A percentile compares a stretch with the other conserved stretches of the same genome.
These are phyloP conservation scores for Ophioninae sp. DNA, from an alignment of 2,888 invertebrate genomes.

Conservation along the genomic window DNA sequence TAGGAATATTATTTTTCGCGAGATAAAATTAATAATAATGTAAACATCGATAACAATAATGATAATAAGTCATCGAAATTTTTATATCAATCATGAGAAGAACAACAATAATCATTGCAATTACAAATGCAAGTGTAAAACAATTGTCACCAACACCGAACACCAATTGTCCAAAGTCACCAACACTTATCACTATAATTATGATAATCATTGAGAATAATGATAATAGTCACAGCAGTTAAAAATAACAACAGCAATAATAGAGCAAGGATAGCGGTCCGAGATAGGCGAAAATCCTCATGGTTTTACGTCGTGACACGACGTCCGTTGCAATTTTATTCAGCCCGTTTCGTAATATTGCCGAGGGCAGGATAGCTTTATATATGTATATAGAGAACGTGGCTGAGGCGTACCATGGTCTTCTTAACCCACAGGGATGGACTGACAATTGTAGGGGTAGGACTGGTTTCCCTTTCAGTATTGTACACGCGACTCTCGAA, in stretches of 20 bases:
- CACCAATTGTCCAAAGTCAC: too few relatives aligned
- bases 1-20: too few relatives aligned
- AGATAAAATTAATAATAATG: not conserved
- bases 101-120: not conserved
- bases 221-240: constrained; percentile 6
- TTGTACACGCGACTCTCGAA: not conserved
- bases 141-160: too few relatives aligned
- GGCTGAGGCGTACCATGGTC: not conserved
- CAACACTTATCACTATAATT: constrained; percentile 1
- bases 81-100: not conserved
- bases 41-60: not conserved
- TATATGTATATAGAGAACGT: constrained; percentile 6
- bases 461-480: constrained; percentile 3
- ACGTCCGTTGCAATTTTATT: constrained; percentile 44
- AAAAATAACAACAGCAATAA: not conserved
- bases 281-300: constrained; percentile 9
- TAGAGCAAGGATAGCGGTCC: not conserved
- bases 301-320: constrained; percentile 20
- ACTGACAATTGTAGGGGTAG: constrained; percentile 22
- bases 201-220: constrained; percentile 4
- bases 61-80: not conserved
- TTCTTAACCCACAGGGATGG: constrained; percentile 41
- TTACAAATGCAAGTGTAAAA: not conserved
- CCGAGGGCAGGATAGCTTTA: constrained; percentile 6
- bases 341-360: constrained; percentile 22